Conservation (phyloP, 2,113 vertebrate genomes). For the Isichthys henryi region DNA sequence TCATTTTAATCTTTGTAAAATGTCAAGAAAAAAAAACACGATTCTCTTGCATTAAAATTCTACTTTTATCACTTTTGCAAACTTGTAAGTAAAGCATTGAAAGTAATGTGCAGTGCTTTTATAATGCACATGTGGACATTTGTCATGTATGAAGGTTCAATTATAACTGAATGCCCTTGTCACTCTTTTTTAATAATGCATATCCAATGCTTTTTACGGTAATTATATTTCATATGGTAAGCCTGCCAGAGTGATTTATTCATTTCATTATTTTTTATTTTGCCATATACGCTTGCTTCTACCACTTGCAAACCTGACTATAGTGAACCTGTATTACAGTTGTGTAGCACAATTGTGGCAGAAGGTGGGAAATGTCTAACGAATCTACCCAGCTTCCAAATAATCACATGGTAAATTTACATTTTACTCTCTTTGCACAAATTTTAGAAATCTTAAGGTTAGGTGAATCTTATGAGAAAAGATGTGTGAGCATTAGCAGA, state of each 20-base stretch:
- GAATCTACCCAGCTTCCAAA: not conserved
- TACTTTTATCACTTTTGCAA: conserved; percentile 1
- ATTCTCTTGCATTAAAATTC: not conserved
- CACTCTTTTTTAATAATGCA: conserved; percentile 5
- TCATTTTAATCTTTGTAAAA: not conserved
- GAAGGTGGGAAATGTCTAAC: not conserved
- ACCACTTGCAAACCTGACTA: not conserved
- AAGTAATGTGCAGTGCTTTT: not conserved
- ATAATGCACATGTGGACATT: not conserved
- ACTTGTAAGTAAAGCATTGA: not conserved
- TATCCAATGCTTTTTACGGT: conserved; percentile 8
- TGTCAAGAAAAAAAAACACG: not conserved
- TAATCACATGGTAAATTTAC: not conserved
- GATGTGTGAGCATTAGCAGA: not conserved
- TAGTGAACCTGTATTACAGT: not conserved
- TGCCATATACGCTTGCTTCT: not conserved
- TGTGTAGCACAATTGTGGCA: not conserved
- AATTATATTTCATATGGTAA: conserved; percentile 6
- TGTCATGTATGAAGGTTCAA: not conserved
- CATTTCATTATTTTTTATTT: conserved; percentile 6
- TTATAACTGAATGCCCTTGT: not conserved
- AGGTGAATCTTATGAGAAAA: not conserved
- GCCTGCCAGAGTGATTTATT: not conserved
- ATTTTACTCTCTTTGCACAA: not conserved
- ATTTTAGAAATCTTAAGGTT: not conserved